These are phyloP conservation scores for Agapornis roseicollis DNA, from an alignment of 2,113 vertebrate species.

Conservation along the genomic window DNA sequence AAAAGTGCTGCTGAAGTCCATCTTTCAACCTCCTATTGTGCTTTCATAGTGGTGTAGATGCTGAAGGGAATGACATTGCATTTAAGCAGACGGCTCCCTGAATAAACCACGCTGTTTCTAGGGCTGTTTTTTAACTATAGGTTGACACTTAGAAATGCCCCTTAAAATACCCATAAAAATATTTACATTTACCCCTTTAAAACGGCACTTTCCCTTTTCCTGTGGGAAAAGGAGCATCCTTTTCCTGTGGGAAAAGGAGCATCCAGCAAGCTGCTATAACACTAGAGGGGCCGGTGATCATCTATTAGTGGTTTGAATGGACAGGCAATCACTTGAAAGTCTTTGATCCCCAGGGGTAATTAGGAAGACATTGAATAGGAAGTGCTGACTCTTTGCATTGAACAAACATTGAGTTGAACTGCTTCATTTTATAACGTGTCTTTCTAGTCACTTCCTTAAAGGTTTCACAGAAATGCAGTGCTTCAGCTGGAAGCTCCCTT, in stretches of 20 bases:
- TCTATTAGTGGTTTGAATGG: neutral
- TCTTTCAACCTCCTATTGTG: neutral
- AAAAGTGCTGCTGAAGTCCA: neutral
- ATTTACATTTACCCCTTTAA: neutral
- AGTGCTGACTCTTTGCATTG: constrained; percentile 37
- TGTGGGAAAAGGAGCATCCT: neutral
- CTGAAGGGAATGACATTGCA: neutral
- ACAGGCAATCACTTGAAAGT: constrained; percentile 14
- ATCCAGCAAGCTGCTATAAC: neutral
- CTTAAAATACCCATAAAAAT: neutral
- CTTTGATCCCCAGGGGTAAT: constrained; percentile 42
- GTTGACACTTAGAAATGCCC: neutral
- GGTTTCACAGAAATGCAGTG: constrained; percentile 1
- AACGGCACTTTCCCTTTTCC: neutral
- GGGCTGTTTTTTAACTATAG: neutral
- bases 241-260: neutral
- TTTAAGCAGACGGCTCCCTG: neutral
- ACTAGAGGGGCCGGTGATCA: neutral
- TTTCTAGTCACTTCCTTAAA: constrained; percentile 30
- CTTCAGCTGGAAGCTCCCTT: constrained; percentile 13
- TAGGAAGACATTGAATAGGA: constrained; percentile 34
- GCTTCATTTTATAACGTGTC: constrained; percentile 14
- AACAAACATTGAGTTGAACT: constrained; percentile 39
- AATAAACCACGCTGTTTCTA: neutral
- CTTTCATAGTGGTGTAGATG: neutral